Conservation (phyloP, 2,888 invertebrate genomes). For the Limenitis camilla region DNA sequence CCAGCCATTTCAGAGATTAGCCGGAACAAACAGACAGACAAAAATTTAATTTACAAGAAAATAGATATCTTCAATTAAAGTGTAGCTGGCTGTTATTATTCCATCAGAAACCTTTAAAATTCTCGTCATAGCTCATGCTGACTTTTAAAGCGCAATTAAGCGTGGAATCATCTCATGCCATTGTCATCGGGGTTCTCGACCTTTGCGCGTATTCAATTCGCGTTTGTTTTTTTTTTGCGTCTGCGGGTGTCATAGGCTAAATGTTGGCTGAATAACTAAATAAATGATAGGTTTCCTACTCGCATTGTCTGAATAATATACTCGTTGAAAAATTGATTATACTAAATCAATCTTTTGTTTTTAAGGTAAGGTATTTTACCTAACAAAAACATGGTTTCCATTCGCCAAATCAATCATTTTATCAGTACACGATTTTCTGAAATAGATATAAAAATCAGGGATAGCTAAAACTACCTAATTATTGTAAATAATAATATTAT, state of each 20-base stretch:
- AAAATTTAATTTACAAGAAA: too few species aligned
- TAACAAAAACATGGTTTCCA: too few species aligned
- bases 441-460: too few species aligned
- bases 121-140: conserved; percentile 12
- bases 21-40: too few species aligned
- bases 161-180: conserved; percentile 44
- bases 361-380: too few species aligned
- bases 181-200: conserved; percentile 56
- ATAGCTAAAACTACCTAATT: too few species aligned
- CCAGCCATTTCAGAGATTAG: too few species aligned
- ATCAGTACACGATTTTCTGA: too few species aligned
- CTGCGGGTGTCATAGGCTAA: conserved; percentile 31
- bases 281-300: conserved; percentile 3
- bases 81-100: conserved; percentile 2
- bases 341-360: too few species aligned
- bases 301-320: not conserved
- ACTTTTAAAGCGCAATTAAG: conserved; percentile 39
- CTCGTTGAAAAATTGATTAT: not conserved
- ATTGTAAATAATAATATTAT: too few species aligned
- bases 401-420: too few species aligned
- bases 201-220: conserved; percentile 48
- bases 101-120: not conserved
- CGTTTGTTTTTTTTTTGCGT: conserved; percentile 39
- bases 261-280: conserved; percentile 16
- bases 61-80: too few species aligned